Evolutionary conservation across 2,888 invertebrate genomes (phyloP).

Genomic region (Cetonia aurata): DNA sequence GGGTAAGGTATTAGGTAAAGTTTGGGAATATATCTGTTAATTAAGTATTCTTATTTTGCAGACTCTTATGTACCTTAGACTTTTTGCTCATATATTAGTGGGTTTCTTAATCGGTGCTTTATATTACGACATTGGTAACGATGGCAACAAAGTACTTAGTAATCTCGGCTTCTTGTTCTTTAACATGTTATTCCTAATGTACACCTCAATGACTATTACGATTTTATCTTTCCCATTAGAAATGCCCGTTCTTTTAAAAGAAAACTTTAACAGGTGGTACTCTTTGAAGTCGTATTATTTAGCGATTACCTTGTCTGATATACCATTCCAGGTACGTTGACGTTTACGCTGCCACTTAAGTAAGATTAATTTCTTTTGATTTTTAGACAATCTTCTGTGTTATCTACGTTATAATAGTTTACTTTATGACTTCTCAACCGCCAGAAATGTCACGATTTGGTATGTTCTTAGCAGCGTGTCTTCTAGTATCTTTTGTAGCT

Average conservation of each 20-base stretch:
- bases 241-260: constrained; percentile 93
- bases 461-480: constrained; percentile 90
- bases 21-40: constrained; percentile 28
- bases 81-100: constrained; percentile 94
- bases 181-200: constrained; percentile 99
- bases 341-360: not conserved
- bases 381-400: constrained; percentile 92
- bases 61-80: constrained; percentile 95
- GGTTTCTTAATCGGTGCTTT: constrained; percentile 94
- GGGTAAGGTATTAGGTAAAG: constrained; percentile 70
- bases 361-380: constrained; percentile 46
- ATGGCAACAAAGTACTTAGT: constrained; percentile 95
- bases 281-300: constrained; percentile 94
- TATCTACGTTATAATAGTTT: constrained; percentile 92
- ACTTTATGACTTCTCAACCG: constrained; percentile 95
- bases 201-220: constrained; percentile 99
- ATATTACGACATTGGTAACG: constrained; percentile 96
- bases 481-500: constrained; percentile 93
- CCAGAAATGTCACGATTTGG: constrained; percentile 84
- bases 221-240: constrained; percentile 97
- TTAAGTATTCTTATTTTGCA: constrained; percentile 62
- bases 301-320: constrained; percentile 95
- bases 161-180: constrained; percentile 98
- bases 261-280: constrained; percentile 98
- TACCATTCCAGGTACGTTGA: constrained; percentile 92